These are phyloP conservation scores for Melanostoma mellinum DNA, from an alignment of 2,888 invertebrate species.

Conservation along the genomic window DNA sequence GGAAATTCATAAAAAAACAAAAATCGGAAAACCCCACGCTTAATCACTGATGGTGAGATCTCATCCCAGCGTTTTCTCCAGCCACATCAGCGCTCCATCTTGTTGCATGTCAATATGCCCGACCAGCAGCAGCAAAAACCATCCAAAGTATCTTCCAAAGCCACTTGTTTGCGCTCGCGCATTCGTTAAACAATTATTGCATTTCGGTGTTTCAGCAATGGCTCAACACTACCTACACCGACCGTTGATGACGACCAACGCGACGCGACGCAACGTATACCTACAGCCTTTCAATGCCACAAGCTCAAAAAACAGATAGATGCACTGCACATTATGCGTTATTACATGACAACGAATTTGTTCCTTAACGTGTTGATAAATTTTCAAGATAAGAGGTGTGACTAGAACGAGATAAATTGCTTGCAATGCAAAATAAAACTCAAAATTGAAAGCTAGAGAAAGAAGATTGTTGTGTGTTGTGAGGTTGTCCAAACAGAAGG, in stretches of 20 bases:
- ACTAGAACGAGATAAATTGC: constrained; percentile 55
- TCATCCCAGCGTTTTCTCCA: constrained; percentile 18
- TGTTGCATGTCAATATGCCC: constrained; percentile 58
- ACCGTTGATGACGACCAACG: not conserved
- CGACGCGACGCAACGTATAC: constrained; percentile 2
- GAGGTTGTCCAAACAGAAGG: constrained; percentile 51
- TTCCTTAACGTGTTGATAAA: constrained; percentile 65
- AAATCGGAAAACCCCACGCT: constrained; percentile 52
- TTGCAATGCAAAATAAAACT: constrained; percentile 17
- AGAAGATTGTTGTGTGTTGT: not conserved
- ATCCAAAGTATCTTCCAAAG: constrained; percentile 24
- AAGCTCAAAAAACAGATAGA: constrained; percentile 23
- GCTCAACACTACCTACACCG: constrained; percentile 27
- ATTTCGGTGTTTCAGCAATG: constrained; percentile 56
- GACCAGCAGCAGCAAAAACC: constrained; percentile 33
- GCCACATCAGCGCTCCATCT: constrained; percentile 37
- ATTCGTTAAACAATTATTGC: constrained; percentile 70
- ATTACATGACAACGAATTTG: constrained; percentile 67
- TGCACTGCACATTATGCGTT: constrained; percentile 58
- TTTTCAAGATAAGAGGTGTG: constrained; percentile 70
- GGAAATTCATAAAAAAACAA: not conserved
- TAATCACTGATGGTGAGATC: constrained; percentile 1
- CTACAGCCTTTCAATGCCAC: constrained; percentile 13
- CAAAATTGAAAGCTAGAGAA: constrained; percentile 22
- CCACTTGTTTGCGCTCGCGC: constrained; percentile 51